These are phyloP conservation scores for Otis tarda DNA, from an alignment of 2,113 vertebrate species.

Conservation along the genomic window DNA sequence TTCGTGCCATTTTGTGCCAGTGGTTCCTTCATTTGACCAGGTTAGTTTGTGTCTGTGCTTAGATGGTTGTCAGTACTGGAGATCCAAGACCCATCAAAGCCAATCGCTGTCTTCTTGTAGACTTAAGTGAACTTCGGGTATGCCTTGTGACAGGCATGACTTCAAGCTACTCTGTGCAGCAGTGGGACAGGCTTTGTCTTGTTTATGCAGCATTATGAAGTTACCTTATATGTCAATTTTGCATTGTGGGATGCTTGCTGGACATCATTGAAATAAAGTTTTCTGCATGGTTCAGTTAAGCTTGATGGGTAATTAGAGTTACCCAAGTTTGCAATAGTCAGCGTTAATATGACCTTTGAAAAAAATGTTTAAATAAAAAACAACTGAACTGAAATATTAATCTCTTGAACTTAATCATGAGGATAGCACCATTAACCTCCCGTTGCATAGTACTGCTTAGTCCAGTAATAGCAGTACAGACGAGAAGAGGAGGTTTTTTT, in stretches of 20 bases:
- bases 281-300: slow-evolving; percentile 13
- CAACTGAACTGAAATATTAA: slow-evolving; percentile 49
- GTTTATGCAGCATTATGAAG: background rate
- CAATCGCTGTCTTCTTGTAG: background rate
- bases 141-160: background rate
- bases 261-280: background rate
- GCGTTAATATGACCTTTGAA: background rate
- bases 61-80: background rate
- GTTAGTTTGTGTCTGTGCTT: background rate
- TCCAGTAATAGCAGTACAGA: background rate
- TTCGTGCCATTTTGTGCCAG: background rate
- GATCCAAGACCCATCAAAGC: background rate
- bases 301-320: background rate
- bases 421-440: background rate
- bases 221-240: background rate
- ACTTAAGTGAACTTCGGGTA: background rate
- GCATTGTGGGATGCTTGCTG: background rate
- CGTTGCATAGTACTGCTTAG: background rate
- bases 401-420: slow-evolving; percentile 36
- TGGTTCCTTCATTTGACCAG: background rate
- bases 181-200: background rate
- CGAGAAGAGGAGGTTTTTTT: background rate
- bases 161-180: background rate
- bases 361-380: slow-evolving; percentile 21
- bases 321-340: background rate